Percentiles rank a stretch among this genome's conserved stretches.
Conservation (phyloP, 1,140 invertebrate genomes). For the Diprion similis region DNA sequence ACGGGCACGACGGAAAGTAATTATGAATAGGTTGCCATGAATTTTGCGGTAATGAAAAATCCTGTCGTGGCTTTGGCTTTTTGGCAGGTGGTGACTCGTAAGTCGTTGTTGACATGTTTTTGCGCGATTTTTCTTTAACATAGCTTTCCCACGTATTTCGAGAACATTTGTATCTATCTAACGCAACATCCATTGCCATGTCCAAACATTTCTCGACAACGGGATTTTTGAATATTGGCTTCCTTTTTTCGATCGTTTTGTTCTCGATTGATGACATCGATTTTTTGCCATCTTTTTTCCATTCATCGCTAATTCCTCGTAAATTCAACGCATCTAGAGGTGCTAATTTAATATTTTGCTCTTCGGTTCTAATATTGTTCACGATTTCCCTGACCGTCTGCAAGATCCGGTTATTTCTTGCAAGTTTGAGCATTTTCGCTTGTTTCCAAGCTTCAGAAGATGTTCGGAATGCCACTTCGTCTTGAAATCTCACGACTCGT, state of each 20-base stretch:
- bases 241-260: constrained; percentile 3
- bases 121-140: neutral
- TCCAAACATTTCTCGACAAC: constrained; percentile 25
- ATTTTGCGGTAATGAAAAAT: neutral
- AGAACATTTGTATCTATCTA: constrained; percentile 23
- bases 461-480: neutral
- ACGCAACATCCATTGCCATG: constrained; percentile 24
- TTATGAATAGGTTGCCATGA: constrained; percentile 13
- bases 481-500: neutral
- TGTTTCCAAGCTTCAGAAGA: neutral
- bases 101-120: neutral
- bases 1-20: neutral
- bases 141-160: constrained; percentile 1
- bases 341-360: neutral
- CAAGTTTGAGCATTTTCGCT: neutral
- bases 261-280: neutral
- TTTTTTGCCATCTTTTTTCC: neutral
- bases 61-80: neutral
- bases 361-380: neutral
- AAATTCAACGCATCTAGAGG: too few relatives aligned
- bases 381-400: neutral
- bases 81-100: constrained; percentile 8
- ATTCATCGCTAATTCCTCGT: neutral
- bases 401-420: neutral
- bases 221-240: constrained; percentile 24